Conservation (phyloP, 2,113 vertebrate species). For the Cranoglanis bouderius region DNA sequence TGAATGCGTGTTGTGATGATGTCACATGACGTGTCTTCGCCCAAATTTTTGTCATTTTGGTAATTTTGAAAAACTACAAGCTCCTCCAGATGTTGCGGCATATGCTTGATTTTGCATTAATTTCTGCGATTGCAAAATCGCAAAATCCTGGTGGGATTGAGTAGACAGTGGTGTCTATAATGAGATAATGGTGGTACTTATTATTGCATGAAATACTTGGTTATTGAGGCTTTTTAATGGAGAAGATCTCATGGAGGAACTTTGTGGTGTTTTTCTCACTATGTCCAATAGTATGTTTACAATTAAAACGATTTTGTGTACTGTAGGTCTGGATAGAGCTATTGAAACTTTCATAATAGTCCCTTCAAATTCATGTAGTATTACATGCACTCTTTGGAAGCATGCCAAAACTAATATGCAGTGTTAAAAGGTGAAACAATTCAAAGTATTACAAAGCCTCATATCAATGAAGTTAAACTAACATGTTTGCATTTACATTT, state of each 20-base stretch:
- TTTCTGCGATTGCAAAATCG: too few relatives aligned
- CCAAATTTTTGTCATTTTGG: too few relatives aligned
- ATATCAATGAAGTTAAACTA: neutral
- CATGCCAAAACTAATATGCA: neutral
- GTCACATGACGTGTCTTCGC: too few relatives aligned
- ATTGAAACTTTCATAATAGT: neutral
- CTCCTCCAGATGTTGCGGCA: too few relatives aligned
- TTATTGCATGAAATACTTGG: conserved; percentile 15
- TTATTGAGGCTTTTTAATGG: neutral
- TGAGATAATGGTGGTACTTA: neutral
- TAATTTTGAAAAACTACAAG: too few relatives aligned
- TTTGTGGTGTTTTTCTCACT: neutral
- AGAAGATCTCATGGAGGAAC: neutral
- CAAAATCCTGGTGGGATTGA: too few relatives aligned
- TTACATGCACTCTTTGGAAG: neutral
- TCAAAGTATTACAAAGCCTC: neutral
- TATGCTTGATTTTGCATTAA: too few relatives aligned
- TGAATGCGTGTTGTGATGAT: too few relatives aligned
- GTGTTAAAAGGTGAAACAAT: neutral
- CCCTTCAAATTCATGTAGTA: neutral
- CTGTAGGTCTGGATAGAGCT: neutral
- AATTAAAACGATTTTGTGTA: neutral
- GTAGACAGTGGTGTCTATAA: neutral
- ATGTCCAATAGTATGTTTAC: neutral
- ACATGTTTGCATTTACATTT: neutral